A percentile compares a stretch with the other conserved stretches of the same genome.
Evolutionary conservation across 2,797 vertebrate genomes (phyloP).

Genomic region (Pipistrellus pipistrellus): DNA sequence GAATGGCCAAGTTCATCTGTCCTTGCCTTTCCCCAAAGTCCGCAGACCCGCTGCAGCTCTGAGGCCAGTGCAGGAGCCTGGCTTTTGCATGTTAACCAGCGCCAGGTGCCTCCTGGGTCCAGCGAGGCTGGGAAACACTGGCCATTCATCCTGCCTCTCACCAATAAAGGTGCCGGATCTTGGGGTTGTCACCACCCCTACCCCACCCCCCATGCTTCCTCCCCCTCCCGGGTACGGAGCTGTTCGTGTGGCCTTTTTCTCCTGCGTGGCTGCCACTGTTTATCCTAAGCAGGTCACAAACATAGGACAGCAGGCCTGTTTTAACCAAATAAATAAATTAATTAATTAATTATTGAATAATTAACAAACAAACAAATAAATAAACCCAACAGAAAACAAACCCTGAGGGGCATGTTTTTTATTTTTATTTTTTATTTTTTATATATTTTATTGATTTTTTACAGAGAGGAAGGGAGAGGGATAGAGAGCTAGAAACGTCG

Average conservation of each 20-base stretch:
- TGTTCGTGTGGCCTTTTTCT: not conserved
- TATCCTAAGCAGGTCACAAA: not conserved
- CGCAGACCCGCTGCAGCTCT: not conserved
- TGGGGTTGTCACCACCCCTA: not conserved
- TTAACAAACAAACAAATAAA: not conserved
- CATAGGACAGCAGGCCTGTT: not conserved
- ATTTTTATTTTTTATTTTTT: too few species aligned
- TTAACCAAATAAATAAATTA: not conserved
- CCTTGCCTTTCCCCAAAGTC: not conserved
- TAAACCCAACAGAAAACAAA: not conserved
- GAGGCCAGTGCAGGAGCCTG: not conserved
- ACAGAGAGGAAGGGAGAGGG: too few species aligned
- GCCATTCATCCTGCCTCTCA: not conserved
- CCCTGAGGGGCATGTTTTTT: not conserved
- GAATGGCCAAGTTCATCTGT: not conserved
- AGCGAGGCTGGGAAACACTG: not conserved
- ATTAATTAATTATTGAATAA: not conserved
- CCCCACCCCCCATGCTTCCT: too few species aligned
- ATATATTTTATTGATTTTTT: too few species aligned
- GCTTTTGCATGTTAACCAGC: not conserved
- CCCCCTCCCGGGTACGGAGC: fast-evolving
- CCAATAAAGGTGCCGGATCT: not conserved
- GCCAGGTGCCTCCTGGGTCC: too few species aligned
- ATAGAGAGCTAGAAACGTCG: too few species aligned
- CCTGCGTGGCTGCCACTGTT: not conserved